Evolutionary conservation across 2,113 vertebrate species (phyloP), one percentile per base, ranked within the genome.

Genomic region (Lophius piscatorius): DNA sequence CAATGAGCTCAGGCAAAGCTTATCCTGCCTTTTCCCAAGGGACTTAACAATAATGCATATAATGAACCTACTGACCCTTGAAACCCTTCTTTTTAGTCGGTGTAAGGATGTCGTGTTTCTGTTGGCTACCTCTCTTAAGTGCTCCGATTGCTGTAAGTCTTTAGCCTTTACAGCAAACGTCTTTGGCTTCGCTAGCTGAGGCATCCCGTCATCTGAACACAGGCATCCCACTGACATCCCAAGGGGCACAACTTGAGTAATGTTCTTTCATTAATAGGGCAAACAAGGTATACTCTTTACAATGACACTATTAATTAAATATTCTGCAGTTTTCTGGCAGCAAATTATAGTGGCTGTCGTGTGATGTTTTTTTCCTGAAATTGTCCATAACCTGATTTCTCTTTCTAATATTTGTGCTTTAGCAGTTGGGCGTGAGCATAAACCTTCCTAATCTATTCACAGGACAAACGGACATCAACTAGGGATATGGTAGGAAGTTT

Each of bases 31-130:
- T 83, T 88, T 83, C 85, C 76, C 82, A 58, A 69, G 63, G 76
- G 71, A 70, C 67, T 64, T 65, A 82, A 83, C 63, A 79, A 75
- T 76, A 87, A 87, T 81, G 71, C 61, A 71, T 57, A 89, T 83
- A 89, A 87, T 83, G 81, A 83, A 86, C 55, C 73, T 44, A 67
- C 51, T 87, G 89, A 89, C 87, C 90, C 86, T 69, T 29, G 36
- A 87, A 88, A 76, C 65, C 68, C 57, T 68, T 83, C 62, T 72
- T 80, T 86, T 88, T 81, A 75, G 75, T 79, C 76, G 24, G 54
- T 73, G 65, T 73, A 65, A 74, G 69, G 70, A 81, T 68, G 81
- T 78, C 26, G 17, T 88, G 80, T 88, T 87, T 81, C 73, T 65
- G 70, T 71, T 83, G 85, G 84, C 87, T 59, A 66, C 63, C 76